These are phyloP conservation scores for Nomada ferruginata DNA, from an alignment of 2,888 invertebrate species.

Conservation along the genomic window DNA sequence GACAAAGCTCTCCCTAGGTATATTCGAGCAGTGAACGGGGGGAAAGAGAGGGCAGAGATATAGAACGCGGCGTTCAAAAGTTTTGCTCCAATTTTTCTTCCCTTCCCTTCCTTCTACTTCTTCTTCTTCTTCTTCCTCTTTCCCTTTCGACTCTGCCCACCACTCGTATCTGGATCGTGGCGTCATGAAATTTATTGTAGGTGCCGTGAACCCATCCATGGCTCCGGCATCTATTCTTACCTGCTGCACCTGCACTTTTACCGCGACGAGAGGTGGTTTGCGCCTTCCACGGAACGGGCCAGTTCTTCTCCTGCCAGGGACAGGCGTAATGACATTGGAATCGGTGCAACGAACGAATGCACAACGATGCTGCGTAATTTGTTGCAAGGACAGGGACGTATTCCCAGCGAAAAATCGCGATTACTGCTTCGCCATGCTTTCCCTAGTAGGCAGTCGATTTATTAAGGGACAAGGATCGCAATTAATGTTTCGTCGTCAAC, in stretches of 20 bases:
- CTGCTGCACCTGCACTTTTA: constrained; percentile 65
- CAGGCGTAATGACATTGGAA: constrained; percentile 54
- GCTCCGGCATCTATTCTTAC: constrained; percentile 60
- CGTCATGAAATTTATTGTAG: constrained; percentile 64
- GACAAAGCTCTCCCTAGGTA: constrained; percentile 42
- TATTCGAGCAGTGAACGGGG: constrained; percentile 12
- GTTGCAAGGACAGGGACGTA: constrained; percentile 26
- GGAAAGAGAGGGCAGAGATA: background rate
- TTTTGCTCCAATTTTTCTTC: background rate
- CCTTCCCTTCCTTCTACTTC: background rate
- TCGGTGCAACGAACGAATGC: constrained; percentile 34
- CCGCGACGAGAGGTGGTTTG: constrained; percentile 50
- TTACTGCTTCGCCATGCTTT: background rate
- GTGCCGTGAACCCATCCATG: constrained; percentile 56
- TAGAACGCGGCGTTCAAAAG: constrained; percentile 9
- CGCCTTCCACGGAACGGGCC: constrained; percentile 49
- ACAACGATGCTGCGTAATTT: constrained; percentile 22
- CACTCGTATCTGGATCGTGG: constrained; percentile 57
- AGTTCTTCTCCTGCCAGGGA: constrained; percentile 44
- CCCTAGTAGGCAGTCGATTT: constrained; percentile 20
- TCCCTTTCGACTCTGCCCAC: background rate
- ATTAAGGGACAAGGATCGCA: constrained; percentile 24
- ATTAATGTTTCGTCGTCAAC: background rate
- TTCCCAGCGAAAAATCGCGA: constrained; percentile 24
- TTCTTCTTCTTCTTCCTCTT: constrained; percentile 2